phyloP scores from a whole-genome alignment of 2,113 vertebrate species.

The Platichthys flesus region DNA sequence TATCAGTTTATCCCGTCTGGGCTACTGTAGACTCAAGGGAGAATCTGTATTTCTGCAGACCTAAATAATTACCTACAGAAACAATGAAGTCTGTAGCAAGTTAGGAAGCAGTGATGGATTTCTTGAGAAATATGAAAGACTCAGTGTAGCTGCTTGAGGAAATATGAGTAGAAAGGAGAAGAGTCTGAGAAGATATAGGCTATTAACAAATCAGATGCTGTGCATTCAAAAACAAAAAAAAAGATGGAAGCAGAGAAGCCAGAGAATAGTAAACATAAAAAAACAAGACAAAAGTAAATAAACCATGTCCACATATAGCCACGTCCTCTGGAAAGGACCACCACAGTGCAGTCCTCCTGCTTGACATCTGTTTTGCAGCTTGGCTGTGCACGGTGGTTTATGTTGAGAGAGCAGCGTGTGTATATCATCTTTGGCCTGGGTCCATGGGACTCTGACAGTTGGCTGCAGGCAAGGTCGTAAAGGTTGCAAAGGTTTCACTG shows the following conservation, averaged over 20 bases:
- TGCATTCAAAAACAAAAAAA: conserved; percentile 22
- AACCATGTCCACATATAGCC: conserved; percentile 56
- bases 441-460: conserved; percentile 70
- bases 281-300: conserved; percentile 58
- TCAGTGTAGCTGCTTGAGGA: neutral
- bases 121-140: conserved; percentile 18
- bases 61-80: too few relatives aligned
- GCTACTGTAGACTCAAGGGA: too few relatives aligned
- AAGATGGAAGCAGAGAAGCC: conserved; percentile 18
- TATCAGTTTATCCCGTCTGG: too few relatives aligned
- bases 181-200: too few relatives aligned
- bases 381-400: conserved; percentile 66
- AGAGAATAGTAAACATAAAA: conserved; percentile 46
- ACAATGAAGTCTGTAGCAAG: conserved; percentile 16
- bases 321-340: conserved; percentile 55
- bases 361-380: conserved; percentile 82
- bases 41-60: too few relatives aligned
- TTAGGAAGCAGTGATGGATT: neutral
- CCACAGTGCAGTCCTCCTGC: conserved; percentile 54
- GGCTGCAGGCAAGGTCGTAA: conserved; percentile 64
- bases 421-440: conserved; percentile 75
- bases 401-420: conserved; percentile 71
- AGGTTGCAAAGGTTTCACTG: conserved; percentile 41
- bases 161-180: neutral
- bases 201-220: conserved; percentile 8